Conservation (phyloP, 2,888 invertebrate genomes). For the Iphiclides podalirius region DNA sequence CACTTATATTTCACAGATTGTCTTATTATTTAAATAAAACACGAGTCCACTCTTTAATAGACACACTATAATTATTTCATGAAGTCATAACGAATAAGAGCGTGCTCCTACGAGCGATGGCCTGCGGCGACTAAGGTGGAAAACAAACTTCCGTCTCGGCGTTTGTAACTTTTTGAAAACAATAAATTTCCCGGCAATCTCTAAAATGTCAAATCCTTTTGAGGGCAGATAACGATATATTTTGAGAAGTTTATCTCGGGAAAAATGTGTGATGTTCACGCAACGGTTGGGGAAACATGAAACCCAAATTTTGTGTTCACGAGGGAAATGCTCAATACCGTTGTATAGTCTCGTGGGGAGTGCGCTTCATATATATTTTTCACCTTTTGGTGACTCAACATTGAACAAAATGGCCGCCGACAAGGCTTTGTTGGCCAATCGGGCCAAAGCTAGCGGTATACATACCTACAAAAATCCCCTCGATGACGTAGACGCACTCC, state of each 20-base stretch:
- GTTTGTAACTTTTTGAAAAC: conserved; percentile 51
- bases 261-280: conserved; percentile 50
- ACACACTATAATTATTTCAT: conserved; percentile 3
- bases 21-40: conserved; percentile 4
- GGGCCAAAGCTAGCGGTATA: conserved; percentile 54
- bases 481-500: conserved; percentile 73
- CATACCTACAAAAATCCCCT: conserved; percentile 66
- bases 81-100: conserved; percentile 26
- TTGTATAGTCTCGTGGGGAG: conserved; percentile 82
- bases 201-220: conserved; percentile 12
- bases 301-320: conserved; percentile 78
- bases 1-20: conserved; percentile 34
- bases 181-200: conserved; percentile 46
- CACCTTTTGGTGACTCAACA: conserved; percentile 83
- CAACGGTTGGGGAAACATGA: conserved; percentile 67
- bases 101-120: conserved; percentile 44
- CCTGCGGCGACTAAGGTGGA: conserved; percentile 25
- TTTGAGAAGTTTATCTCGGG: conserved; percentile 29
- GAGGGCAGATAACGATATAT: background rate
- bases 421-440: conserved; percentile 76
- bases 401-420: conserved; percentile 83
- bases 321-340: conserved; percentile 80
- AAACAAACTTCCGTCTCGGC: conserved; percentile 52
- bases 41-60: background rate
- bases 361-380: conserved; percentile 81